These are phyloP conservation scores for Diorhabda sublineata DNA, from an alignment of 1,140 invertebrate genomes.

Conservation along the genomic window DNA sequence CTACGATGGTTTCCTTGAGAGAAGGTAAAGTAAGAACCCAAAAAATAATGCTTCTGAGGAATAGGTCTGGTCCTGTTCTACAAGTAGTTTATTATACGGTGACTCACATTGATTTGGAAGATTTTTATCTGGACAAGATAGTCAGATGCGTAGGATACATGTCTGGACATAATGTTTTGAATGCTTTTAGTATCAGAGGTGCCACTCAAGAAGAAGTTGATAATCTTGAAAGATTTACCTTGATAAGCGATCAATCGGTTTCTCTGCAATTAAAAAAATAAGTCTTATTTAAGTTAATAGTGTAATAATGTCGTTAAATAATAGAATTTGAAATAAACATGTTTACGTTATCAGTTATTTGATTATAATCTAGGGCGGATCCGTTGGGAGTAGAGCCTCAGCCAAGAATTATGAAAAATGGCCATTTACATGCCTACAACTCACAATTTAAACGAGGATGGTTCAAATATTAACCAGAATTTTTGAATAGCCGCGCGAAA, in stretches of 20 bases:
- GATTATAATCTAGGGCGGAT: too few relatives aligned
- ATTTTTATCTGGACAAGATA: slow-evolving; percentile 36
- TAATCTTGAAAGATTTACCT: slow-evolving; percentile 31
- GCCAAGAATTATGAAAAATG: too few relatives aligned
- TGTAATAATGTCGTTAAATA: too few relatives aligned
- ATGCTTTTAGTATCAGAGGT: slow-evolving; percentile 33
- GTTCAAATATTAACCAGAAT: too few relatives aligned
- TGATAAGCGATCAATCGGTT: slow-evolving; percentile 35
- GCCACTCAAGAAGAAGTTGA: slow-evolving; percentile 33
- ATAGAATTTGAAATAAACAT: too few relatives aligned
- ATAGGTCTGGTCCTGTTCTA: slow-evolving; percentile 37
- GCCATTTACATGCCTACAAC: too few relatives aligned
- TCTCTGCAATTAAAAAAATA: not conserved
- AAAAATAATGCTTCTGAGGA: slow-evolving; percentile 33
- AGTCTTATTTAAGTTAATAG: too few relatives aligned
- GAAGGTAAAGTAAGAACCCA: slow-evolving; percentile 32
- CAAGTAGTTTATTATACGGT: slow-evolving; percentile 33
- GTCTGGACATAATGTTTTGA: slow-evolving; percentile 33
- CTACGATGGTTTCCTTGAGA: slow-evolving; percentile 31
- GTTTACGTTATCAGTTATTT: too few relatives aligned
- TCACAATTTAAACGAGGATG: too few relatives aligned
- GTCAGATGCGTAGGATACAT: slow-evolving; percentile 38
- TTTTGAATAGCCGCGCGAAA: too few relatives aligned
- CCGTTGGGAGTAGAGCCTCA: too few relatives aligned
- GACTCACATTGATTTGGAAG: slow-evolving; percentile 35